Base-by-base conservation (phyloP, 1,140 invertebrate species). In the Meloidogyne chitwoodi region DNA sequence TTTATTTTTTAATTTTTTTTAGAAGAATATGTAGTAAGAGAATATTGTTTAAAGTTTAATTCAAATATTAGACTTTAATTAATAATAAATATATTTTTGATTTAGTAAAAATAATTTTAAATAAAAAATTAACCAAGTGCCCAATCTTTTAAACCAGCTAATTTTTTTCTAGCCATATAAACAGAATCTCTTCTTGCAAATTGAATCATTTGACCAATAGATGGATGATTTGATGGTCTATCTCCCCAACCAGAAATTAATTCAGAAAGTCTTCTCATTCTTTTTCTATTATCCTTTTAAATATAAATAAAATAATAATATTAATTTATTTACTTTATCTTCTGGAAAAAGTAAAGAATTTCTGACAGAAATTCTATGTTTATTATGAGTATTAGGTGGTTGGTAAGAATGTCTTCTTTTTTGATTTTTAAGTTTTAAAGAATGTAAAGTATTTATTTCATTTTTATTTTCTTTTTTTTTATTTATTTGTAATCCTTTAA, bases 101-200 rank as follows among this genome's bases (percentile, higher is more conserved):
- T n/a, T 63, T 16, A 26, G 8, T 44, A 31, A 19, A 44, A 44
- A 0, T 48, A 48, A 48, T 5, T 19, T n/a, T 8, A 38, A 8
- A 31, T 12, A 41, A 16, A 41, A 41, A 41, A 41, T 34, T 10
- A 56, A 73, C 71, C 85, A 19, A 86, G 75, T 14, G 86, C 85
- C 86, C 85, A 87, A 63, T 87, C 85, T 73, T 86, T 86, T 8
- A 86, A 68, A 22, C 85, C 85, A 31, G 85, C 85, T 22, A 86
- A 75, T 62, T 86, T 86, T 44, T 86, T 86, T 63, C 85, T 74
- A 6, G 85, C 85, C 69, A 86, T 86, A 74, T 86, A 86, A 31
- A 86, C 84, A 19, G 77, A 80, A 66, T 86, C 85, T 71, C 85
- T 68, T 56, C 85, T 70, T 6, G 85, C 85, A 68, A 86, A 86